Evolutionary conservation across 2,113 vertebrate species (phyloP), one percentile per base, ranked within the genome.

Genomic region (Hystrix brachyura): DNA sequence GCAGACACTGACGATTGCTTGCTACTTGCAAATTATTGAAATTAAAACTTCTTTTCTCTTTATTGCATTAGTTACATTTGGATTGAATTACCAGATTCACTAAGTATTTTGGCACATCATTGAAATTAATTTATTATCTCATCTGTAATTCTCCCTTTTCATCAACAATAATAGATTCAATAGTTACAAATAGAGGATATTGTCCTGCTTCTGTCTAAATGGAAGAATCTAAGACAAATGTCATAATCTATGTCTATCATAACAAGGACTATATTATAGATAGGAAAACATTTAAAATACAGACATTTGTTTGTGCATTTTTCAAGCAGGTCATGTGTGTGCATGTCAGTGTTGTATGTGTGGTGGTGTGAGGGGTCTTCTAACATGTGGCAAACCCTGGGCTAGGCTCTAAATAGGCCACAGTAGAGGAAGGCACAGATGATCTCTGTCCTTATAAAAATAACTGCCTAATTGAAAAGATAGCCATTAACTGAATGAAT

Each of bases 131-230:
- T 74, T 51, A 74, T 86, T 55, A n/a, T 59, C 23, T 94, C 78
- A 81, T 78, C 53, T 81, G 17, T 87, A 80, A 59, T 46, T 90
- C 57, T 85, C 59, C 34, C 76, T 85, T 95, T 96, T 88, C 53
- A 79, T 64, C 62, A 21, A 32, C 7, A 80, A 25, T 27, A 55
- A 74, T 19, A 57, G 48, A 79, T 48, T 60, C 4, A 18, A 14
- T 72, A 57, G 53, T 84, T 92, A 71, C 90, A 51, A 67, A 74
- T 78, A 34, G 7, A 74, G 34, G 48, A 18, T n/a, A 64, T 67
- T 67, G 5, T 60, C 64, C 11, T 48, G 55, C 60, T 76, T 86
- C 57, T 80, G 23, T 46, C 34, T 38, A 82, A 25, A 67, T 71
- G 51, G 14, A 85, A 62, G 32, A 82, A 71, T 60, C 43, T 43